A percentile compares a stretch with the other conserved stretches of the same genome.
Conservation (phyloP, 2,113 vertebrate genomes). For the Prunella himalayana region DNA sequence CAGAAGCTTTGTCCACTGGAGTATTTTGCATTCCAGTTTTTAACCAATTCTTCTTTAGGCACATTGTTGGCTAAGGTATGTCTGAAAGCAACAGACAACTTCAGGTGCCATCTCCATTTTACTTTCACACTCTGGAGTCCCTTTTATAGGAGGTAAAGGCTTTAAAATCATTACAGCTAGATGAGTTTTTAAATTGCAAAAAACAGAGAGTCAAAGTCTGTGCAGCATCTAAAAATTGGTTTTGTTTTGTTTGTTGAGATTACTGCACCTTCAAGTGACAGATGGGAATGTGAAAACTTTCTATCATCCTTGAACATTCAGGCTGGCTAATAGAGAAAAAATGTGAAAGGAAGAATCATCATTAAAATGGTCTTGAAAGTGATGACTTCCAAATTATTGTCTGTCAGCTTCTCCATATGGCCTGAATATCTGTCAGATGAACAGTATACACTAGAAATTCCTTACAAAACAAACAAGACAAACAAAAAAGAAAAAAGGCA, state of each 20-base stretch:
- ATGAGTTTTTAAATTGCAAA: slow-evolving; percentile 8
- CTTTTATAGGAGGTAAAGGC: neutral
- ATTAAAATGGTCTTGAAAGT: slow-evolving; percentile 53
- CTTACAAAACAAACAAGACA: neutral
- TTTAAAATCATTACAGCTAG: neutral
- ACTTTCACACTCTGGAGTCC: neutral
- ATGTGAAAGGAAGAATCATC: slow-evolving; percentile 51
- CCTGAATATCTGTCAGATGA: slow-evolving; percentile 48
- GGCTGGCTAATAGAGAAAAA: slow-evolving; percentile 40
- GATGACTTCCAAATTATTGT: slow-evolving; percentile 62
- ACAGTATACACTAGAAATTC: slow-evolving; percentile 23
- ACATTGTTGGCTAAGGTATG: neutral
- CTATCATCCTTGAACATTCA: slow-evolving; percentile 61
- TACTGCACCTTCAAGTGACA: slow-evolving; percentile 49
- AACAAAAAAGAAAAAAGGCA: neutral
- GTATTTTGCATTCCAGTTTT: neutral
- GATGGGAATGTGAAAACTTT: slow-evolving; percentile 65
- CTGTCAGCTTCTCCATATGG: slow-evolving; percentile 68
- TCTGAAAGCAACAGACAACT: neutral
- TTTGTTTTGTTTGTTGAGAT: slow-evolving; percentile 20
- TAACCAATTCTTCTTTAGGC: neutral
- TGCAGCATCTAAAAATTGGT: slow-evolving; percentile 20
- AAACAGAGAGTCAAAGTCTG: neutral
- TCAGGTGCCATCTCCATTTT: neutral
- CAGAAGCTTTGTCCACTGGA: neutral